Conservation (phyloP, 2,113 vertebrate species). For the Zingel zingel region DNA sequence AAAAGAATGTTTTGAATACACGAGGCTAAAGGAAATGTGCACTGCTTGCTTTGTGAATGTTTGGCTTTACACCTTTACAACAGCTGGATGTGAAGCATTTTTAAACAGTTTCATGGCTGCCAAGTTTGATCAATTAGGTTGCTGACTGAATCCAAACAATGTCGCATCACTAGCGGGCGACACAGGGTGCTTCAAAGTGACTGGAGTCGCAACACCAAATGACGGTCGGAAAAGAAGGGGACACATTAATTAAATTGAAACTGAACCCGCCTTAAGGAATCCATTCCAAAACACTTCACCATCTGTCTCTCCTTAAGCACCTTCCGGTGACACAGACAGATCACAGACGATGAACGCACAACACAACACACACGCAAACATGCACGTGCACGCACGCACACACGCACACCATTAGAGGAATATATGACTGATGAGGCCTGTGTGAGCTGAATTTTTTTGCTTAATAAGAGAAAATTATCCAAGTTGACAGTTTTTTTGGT, state of each 20-base stretch:
- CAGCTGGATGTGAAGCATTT: not conserved
- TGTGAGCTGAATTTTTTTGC: slow-evolving; percentile 45
- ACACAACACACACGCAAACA: not conserved
- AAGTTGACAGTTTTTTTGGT: slow-evolving; percentile 27
- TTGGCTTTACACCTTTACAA: not conserved
- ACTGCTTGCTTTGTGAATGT: not conserved
- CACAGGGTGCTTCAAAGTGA: slow-evolving; percentile 10
- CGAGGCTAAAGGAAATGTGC: not conserved
- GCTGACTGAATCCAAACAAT: not conserved
- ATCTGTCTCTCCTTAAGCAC: slow-evolving; percentile 45
- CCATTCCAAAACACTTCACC: slow-evolving; percentile 7
- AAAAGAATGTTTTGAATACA: not conserved
- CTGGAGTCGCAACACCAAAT: not conserved
- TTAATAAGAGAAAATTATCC: slow-evolving; percentile 59
- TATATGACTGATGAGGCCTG: slow-evolving; percentile 58
- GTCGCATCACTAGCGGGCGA: not conserved
- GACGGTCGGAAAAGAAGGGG: not conserved
- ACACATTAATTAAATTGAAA: slow-evolving; percentile 49
- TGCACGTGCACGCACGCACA: slow-evolving; percentile 6
- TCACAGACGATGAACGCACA: not conserved
- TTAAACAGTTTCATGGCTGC: not conserved
- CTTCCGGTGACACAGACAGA: slow-evolving; percentile 30
- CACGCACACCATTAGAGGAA: slow-evolving; percentile 14
- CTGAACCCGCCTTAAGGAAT: slow-evolving; percentile 31
- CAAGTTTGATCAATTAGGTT: not conserved